Conservation (phyloP, 2,797 vertebrate genomes). For the Pseudotriccus pelzelni region DNA sequence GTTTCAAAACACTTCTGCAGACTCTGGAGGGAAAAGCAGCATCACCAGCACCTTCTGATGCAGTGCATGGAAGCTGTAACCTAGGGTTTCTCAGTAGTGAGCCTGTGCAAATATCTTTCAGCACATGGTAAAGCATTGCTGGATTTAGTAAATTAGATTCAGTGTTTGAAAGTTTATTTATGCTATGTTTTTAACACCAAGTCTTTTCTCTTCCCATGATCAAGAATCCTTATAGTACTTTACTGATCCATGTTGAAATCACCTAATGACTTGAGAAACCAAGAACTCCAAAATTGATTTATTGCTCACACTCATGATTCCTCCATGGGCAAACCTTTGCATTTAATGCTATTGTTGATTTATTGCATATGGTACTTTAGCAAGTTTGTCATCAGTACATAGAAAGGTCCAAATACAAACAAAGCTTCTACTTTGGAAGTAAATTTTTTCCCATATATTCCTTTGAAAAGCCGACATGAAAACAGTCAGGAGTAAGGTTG, state of each 20-base stretch:
- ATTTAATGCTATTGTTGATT: neutral
- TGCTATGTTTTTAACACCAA: neutral
- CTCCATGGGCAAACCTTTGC: neutral
- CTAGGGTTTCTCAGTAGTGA: neutral
- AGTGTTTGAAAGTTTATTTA: neutral
- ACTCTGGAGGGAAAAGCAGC: neutral
- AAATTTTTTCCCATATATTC: neutral
- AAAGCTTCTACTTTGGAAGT: neutral
- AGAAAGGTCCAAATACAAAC: neutral
- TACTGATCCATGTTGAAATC: neutral
- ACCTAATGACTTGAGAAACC: neutral
- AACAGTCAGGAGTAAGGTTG: neutral
- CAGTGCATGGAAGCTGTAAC: neutral
- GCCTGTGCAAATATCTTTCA: neutral
- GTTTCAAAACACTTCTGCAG: neutral
- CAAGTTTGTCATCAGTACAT: neutral
- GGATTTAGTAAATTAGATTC: neutral
- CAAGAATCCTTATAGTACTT: neutral
- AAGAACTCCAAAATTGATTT: neutral
- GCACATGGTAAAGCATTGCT: neutral
- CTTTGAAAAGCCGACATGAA: neutral
- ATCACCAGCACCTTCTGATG: neutral
- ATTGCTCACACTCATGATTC: neutral
- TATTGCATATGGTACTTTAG: neutral
- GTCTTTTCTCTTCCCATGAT: neutral